Base-by-base conservation (phyloP, 1,140 invertebrate genomes). In the Callitettix versicolor region DNA sequence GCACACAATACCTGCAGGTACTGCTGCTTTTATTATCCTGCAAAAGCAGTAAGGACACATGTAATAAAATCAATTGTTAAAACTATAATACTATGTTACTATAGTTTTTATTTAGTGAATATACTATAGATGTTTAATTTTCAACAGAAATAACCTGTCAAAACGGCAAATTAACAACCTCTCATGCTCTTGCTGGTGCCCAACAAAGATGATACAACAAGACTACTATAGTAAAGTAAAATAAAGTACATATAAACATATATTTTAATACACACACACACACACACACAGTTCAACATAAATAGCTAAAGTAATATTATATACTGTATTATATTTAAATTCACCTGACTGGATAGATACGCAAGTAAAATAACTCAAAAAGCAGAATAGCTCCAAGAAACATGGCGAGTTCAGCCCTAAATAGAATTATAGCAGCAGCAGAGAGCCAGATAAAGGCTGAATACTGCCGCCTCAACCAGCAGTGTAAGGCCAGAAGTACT, bases 371-470 rank as follows among this genome's bases (percentile, higher is more conserved):
- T 46, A 98, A 68, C 69, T 95, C 89, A 61, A 86, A 78, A 3
- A 95, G 70, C 30, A 96, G 71, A 60, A 98, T 80, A 58, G 93
- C 71, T 22, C 93, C 95, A 62, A 98, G 79, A 42, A 96, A 80
- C 62, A 97, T 74, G 12, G 82, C 80, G 30, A 98, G 70, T 72
- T 99, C 96, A 36, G 82, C 81, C 66, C 95, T 79, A 70, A 98
- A 98, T 65, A 98, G 82, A 58, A 98, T 79, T 59, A 92, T 86
- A 46, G 90, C 82, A 64, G 85, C 81, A 40, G 86, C 95, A 33
- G 91, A 90, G 57, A 79, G 80, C 67, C 83, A 79, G 58, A 98
- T 81, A 67, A 97, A 95, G 57, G 76, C 72, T 59, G 75, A 73
- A 63, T 85, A 80, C 60, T 82, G 79, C 63, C 85, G 80, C 62